Conservation (phyloP, 2,888 invertebrate genomes). For the Gandaritis pyraliata region DNA sequence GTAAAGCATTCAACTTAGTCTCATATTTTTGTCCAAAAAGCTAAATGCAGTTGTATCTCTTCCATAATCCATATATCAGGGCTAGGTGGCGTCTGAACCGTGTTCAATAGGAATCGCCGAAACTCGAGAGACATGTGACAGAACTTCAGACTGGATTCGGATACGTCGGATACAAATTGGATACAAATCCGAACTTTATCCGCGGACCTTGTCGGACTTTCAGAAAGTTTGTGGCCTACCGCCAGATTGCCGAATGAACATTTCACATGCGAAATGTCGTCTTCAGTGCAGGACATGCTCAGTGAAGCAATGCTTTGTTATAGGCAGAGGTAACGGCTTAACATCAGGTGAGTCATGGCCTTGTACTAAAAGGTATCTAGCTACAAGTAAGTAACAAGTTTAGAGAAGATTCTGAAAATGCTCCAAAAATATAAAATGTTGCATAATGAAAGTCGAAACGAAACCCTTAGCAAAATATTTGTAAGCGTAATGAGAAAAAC, state of each 20-base stretch:
- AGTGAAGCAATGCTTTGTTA: too few species aligned
- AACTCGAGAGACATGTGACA: conserved; percentile 71
- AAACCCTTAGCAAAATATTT: conserved; percentile 24
- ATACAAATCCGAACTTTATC: conserved; percentile 41
- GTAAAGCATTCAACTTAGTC: too few species aligned
- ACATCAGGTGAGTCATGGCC: too few species aligned
- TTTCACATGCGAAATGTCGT: too few species aligned
- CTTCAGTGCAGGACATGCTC: too few species aligned
- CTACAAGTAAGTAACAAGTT: too few species aligned
- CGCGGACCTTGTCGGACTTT: conserved; percentile 20
- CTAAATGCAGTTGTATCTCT: conserved; percentile 1
- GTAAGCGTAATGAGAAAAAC: conserved; percentile 66
- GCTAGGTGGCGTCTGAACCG: conserved; percentile 32
- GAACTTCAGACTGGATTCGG: conserved; percentile 57
- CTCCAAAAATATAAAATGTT: not conserved
- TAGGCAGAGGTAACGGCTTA: too few species aligned
- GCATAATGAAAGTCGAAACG: not conserved
- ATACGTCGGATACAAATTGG: conserved; percentile 62
- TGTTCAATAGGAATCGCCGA: conserved; percentile 64
- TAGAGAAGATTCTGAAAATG: too few species aligned
- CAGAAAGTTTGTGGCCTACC: not conserved
- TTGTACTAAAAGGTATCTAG: too few species aligned
- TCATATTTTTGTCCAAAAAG: too few species aligned
- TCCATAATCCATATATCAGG: conserved; percentile 37
- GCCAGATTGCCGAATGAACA: too few species aligned